Percentiles rank a stretch among this genome's conserved stretches.
Conservation (phyloP, 2,113 vertebrate species). For the Lynx canadensis region DNA sequence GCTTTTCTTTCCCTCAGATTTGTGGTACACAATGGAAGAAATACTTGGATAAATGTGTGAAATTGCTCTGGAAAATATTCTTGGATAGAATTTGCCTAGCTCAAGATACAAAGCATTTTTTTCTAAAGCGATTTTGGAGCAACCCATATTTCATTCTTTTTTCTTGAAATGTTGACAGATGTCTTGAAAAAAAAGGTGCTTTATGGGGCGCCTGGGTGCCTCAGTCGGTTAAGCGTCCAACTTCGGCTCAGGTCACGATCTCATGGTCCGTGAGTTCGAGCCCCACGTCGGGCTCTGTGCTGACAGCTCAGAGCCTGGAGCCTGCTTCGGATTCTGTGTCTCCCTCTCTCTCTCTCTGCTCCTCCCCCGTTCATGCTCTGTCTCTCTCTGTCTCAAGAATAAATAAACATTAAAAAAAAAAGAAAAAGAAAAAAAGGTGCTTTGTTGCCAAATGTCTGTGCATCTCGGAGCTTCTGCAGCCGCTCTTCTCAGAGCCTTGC, state of each 20-base stretch:
- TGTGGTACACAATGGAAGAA: background rate
- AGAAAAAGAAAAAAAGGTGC: background rate
- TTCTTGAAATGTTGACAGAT: background rate
- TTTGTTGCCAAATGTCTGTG: background rate
- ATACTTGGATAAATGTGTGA: background rate
- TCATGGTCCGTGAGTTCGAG: too few species aligned
- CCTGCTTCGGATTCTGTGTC: too few species aligned
- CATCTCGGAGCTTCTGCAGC: background rate
- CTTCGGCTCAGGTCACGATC: too few species aligned
- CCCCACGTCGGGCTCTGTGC: too few species aligned
- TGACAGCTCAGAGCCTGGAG: too few species aligned
- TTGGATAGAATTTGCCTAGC: background rate
- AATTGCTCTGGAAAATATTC: conserved; percentile 29
- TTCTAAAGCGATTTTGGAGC: conserved; percentile 21
- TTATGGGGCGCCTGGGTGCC: too few species aligned
- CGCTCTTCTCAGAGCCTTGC: background rate
- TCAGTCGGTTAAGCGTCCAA: too few species aligned
- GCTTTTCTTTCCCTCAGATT: background rate
- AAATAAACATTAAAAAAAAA: too few species aligned
- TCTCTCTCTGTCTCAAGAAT: too few species aligned
- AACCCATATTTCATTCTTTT: conserved; percentile 4
- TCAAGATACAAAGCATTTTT: background rate
- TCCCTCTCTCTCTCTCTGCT: too few species aligned
- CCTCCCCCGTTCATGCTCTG: too few species aligned
- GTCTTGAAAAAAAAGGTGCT: background rate